A percentile compares a stretch with the other conserved stretches of the same genome.
Conservation (phyloP, 1,140 invertebrate genomes). For the Ceratosolen solmsi region DNA sequence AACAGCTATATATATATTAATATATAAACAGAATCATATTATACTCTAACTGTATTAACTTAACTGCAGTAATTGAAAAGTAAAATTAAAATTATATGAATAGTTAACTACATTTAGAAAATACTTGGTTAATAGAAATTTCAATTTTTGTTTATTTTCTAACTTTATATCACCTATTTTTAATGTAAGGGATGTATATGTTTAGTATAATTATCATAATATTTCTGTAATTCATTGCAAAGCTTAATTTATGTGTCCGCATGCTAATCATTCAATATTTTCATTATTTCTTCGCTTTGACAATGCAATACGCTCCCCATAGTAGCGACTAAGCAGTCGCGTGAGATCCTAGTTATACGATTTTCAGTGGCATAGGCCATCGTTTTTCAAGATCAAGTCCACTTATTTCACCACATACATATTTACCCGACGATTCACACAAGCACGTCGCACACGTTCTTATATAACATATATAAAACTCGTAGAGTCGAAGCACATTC, state of each 20-base stretch:
- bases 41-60: too few species aligned
- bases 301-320: neutral
- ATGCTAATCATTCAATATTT: neutral
- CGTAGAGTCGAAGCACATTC: slow-evolving; percentile 13
- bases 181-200: too few species aligned
- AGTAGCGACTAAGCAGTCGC: neutral
- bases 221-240: neutral
- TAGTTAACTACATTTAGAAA: too few species aligned
- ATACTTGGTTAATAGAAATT: too few species aligned
- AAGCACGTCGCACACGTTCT: too few species aligned
- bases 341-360: neutral
- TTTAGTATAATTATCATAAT: too few species aligned
- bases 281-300: neutral
- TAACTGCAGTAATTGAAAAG: too few species aligned
- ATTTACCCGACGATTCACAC: neutral
- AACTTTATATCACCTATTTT: too few species aligned
- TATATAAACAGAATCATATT: too few species aligned
- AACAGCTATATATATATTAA: too few species aligned
- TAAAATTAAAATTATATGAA: too few species aligned
- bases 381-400: slow-evolving; percentile 48
- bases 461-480: neutral
- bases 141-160: too few species aligned
- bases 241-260: neutral
- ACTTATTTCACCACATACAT: neutral
- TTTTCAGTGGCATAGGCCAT: neutral